These are phyloP conservation scores for Hyaena hyaena DNA, from an alignment of 2,113 vertebrate species.

Conservation along the genomic window DNA sequence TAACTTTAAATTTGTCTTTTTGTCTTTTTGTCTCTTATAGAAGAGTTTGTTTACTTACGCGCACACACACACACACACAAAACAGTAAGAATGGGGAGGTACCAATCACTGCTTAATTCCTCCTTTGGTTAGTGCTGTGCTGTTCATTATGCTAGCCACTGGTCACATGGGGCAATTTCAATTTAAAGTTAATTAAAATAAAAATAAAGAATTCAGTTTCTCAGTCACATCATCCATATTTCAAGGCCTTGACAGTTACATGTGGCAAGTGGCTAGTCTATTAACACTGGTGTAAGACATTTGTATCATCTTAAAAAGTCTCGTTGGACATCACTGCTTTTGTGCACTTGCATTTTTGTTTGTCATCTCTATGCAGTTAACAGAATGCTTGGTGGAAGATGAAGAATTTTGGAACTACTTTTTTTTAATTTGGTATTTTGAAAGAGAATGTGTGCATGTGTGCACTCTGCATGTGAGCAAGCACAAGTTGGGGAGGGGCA, in stretches of 20 bases:
- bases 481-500: no score
- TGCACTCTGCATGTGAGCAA: no score
- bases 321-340: not conserved
- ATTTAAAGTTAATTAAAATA: not conserved
- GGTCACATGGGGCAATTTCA: not conserved
- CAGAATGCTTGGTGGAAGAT: not conserved
- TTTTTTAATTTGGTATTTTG: no score
- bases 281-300: not conserved
- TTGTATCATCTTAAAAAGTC: not conserved
- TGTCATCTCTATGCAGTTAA: not conserved
- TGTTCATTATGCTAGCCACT: not conserved
- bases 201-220: not conserved
- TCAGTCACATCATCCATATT: not conserved
- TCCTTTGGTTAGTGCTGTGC: not conserved
- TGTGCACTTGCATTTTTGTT: not conserved
- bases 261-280: not conserved
- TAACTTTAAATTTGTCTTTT: slow-evolving; percentile 9
- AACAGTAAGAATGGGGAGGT: not conserved
- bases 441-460: no score
- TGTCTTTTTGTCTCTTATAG: not conserved
- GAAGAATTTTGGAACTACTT: not conserved
- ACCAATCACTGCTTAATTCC: not conserved
- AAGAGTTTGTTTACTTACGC: not conserved
- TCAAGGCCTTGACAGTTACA: rapidly evolving
- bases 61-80: no score